phyloP scores from a whole-genome alignment of 1,140 invertebrate species.

The Cyrtorhinus lividipennis region DNA sequence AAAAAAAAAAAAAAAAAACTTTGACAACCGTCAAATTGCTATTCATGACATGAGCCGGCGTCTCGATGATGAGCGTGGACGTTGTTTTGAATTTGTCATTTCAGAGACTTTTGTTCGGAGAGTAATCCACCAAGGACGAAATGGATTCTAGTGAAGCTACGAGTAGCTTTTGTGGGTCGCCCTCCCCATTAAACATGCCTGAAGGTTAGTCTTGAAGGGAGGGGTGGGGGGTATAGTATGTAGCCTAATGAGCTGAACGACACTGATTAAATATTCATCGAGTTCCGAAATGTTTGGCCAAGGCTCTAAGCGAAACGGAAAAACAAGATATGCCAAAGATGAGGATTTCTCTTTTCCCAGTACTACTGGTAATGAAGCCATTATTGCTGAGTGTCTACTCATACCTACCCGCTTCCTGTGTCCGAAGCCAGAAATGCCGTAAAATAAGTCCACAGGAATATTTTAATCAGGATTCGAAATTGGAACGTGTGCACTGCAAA shows the following conservation, averaged over 20 bases:
- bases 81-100: not conserved
- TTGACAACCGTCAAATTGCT: not conserved
- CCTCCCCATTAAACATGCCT: not conserved
- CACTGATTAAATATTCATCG: not conserved
- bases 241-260: not conserved
- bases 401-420: too few relatives aligned
- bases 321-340: not conserved
- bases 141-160: not conserved
- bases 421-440: too few relatives aligned
- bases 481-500: too few relatives aligned
- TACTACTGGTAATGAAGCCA: not conserved
- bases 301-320: not conserved
- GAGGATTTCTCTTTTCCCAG: not conserved
- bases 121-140: not conserved
- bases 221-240: too few relatives aligned
- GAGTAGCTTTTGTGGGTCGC: not conserved
- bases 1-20: too few relatives aligned
- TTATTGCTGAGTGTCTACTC: too few relatives aligned
- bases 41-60: not conserved
- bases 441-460: too few relatives aligned
- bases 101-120: not conserved
- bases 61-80: not conserved
- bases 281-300: too few relatives aligned
- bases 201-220: not conserved
- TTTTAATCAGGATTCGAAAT: too few relatives aligned